Evolutionary conservation across 2,797 vertebrate species (phyloP).

Genomic region (Selene dorsalis): DNA sequence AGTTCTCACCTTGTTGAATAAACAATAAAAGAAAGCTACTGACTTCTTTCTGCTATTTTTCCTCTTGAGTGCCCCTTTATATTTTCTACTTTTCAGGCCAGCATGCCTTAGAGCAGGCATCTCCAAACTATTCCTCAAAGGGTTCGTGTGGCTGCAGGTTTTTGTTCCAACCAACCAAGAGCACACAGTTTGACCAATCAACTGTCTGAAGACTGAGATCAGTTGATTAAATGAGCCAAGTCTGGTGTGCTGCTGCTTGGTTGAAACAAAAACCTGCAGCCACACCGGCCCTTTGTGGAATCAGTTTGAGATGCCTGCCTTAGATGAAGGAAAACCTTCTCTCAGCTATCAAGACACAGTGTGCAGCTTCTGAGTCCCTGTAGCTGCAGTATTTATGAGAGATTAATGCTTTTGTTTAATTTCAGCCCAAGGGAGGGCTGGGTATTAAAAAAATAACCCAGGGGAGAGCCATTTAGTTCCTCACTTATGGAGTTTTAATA

Average conservation of each 20-base stretch:
- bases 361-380: slow-evolving; percentile 21
- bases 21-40: background rate
- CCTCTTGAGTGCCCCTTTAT: background rate
- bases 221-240: too few species aligned
- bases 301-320: too few species aligned
- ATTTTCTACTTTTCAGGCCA: slow-evolving; percentile 3
- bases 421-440: slow-evolving; percentile 30
- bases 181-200: too few species aligned
- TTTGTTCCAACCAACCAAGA: too few species aligned
- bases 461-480: slow-evolving; percentile 55
- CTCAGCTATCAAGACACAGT: slow-evolving; percentile 28
- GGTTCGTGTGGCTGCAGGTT: too few species aligned
- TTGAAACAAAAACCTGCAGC: too few species aligned
- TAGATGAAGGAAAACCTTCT: background rate
- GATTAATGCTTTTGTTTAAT: slow-evolving; percentile 61
- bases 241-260: too few species aligned
- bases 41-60: background rate
- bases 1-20: background rate
- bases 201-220: too few species aligned
- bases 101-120: too few species aligned
- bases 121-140: too few species aligned
- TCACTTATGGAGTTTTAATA: slow-evolving; percentile 64
- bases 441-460: slow-evolving; percentile 53
- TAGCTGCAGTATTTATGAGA: slow-evolving; percentile 43
- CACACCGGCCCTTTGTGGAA: too few species aligned